phyloP scores from a whole-genome alignment of 2,888 invertebrate genomes.

The Abrostola triplasia region DNA sequence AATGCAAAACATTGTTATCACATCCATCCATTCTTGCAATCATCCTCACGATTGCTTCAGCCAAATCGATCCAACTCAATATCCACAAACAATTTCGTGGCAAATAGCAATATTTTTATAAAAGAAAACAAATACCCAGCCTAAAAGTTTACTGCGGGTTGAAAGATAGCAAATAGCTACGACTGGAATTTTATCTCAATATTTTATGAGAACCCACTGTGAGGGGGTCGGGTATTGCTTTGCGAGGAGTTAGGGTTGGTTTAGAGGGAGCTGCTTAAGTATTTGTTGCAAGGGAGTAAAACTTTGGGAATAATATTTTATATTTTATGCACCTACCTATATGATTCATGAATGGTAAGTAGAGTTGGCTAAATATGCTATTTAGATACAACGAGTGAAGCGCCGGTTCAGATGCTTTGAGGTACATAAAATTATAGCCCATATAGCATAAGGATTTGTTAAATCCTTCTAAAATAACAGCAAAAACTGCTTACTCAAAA shows the following conservation, averaged over 20 bases:
- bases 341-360: neutral
- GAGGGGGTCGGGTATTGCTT: slow-evolving; percentile 55
- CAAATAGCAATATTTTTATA: slow-evolving; percentile 53
- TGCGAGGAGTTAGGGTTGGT: slow-evolving; percentile 28
- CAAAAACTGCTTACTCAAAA: too few relatives aligned
- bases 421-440: too few relatives aligned
- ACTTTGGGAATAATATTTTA: slow-evolving; percentile 1
- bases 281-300: slow-evolving; percentile 15
- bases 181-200: slow-evolving; percentile 65
- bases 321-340: neutral
- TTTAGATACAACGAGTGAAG: too few relatives aligned
- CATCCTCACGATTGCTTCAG: slow-evolving; percentile 28
- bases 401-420: too few relatives aligned
- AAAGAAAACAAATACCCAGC: slow-evolving; percentile 52
- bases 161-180: slow-evolving; percentile 55
- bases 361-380: neutral
- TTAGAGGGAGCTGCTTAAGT: slow-evolving; percentile 17
- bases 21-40: slow-evolving; percentile 19
- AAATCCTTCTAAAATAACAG: too few relatives aligned
- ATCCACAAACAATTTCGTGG: slow-evolving; percentile 43
- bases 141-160: slow-evolving; percentile 57
- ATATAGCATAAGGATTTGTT: too few relatives aligned
- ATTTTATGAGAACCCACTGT: slow-evolving; percentile 66
- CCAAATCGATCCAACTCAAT: slow-evolving; percentile 32
- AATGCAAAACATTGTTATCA: slow-evolving; percentile 12